These are phyloP conservation scores for Calameuta pallipes DNA, from an alignment of 2,888 invertebrate genomes.

Conservation along the genomic window DNA sequence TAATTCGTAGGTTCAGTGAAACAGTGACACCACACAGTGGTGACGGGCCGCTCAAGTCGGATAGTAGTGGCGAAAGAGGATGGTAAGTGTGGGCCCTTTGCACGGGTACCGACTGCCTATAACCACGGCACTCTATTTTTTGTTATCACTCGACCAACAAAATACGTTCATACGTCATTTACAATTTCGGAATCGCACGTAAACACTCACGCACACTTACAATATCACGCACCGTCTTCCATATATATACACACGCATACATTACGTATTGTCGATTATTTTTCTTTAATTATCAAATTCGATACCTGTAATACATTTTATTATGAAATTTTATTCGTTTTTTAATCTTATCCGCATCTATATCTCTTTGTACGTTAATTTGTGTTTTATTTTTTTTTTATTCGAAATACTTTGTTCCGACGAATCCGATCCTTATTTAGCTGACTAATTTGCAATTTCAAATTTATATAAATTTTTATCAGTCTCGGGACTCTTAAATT, in stretches of 20 bases:
- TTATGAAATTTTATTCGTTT: not conserved
- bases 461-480: not conserved
- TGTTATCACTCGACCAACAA: conserved; percentile 11
- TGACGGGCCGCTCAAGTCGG: conserved; percentile 62
- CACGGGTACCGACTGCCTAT: conserved; percentile 46
- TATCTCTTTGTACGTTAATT: not conserved
- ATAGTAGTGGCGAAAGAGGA: conserved; percentile 63
- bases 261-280: not conserved
- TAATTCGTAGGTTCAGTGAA: conserved; percentile 67
- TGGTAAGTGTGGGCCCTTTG: conserved; percentile 59
- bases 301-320: not conserved
- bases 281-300: not conserved
- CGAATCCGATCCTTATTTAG: not conserved
- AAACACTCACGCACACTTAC: not conserved
- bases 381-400: not conserved
- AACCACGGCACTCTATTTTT: conserved; percentile 32
- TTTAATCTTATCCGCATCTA: not conserved
- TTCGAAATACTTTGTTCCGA: not conserved
- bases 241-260: not conserved
- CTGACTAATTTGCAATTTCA: not conserved
- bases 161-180: not conserved
- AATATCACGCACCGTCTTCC: not conserved
- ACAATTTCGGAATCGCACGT: not conserved
- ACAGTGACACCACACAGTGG: conserved; percentile 64
- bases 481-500: not conserved